Percentiles rank a stretch among this genome's conserved stretches.
These are phyloP conservation scores for Synanthedon formicaeformis DNA, from an alignment of 2,888 invertebrate species.

Conservation along the genomic window DNA sequence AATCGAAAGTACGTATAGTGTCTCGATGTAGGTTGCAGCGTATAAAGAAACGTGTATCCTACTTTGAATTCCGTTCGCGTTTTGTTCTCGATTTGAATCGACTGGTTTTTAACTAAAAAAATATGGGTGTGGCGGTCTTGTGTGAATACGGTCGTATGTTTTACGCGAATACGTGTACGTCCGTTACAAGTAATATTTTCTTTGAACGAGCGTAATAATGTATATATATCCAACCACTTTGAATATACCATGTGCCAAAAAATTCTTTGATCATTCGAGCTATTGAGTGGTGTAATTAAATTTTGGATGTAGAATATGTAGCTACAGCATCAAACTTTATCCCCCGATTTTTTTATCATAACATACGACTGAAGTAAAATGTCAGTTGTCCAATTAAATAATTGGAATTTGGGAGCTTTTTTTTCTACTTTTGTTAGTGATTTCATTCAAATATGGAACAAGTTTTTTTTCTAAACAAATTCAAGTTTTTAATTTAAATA, in stretches of 20 bases:
- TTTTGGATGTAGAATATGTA: no score
- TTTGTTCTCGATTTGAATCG: slow-evolving; percentile 10
- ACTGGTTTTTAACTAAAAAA: neutral
- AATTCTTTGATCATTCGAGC: no score
- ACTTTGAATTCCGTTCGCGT: slow-evolving; percentile 12
- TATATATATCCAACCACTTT: no score
- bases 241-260: no score
- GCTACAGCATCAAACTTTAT: no score
- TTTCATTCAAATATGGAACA: no score
- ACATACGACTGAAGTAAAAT: neutral
- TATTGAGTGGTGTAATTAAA: no score
- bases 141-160: no score
- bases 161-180: neutral
- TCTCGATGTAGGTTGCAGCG: slow-evolving; percentile 37
- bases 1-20: slow-evolving; percentile 54
- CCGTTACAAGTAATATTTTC: neutral
- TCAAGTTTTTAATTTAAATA: no score
- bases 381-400: neutral
- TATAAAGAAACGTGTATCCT: slow-evolving; percentile 35
- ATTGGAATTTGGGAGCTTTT: neutral
- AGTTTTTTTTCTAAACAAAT: no score
- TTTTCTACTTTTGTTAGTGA: neutral
- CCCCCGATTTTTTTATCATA: no score
- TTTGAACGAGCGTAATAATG: no score
- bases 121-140: neutral